A percentile compares a stretch with the other conserved stretches of the same genome.
Conservation (phyloP, 2,797 vertebrate species). For the Saxicola maurus region DNA sequence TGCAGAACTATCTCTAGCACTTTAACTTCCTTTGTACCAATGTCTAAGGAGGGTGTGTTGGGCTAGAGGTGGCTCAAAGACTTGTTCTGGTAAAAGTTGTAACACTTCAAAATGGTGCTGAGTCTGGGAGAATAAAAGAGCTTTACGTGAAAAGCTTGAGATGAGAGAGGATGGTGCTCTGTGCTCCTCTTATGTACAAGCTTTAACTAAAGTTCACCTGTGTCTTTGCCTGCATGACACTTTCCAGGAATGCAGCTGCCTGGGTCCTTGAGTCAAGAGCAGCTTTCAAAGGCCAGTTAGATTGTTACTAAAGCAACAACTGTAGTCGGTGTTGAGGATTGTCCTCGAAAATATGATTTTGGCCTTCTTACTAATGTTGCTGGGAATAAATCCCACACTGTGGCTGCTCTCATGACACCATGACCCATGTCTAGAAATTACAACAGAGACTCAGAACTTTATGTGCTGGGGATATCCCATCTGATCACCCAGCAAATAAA, state of each 20-base stretch:
- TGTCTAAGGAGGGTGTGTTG: neutral
- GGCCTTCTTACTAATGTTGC: neutral
- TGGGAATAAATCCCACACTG: neutral
- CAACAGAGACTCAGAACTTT: neutral
- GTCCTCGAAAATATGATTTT: neutral
- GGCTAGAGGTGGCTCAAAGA: neutral
- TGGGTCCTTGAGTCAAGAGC: neutral
- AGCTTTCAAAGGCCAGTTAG: neutral
- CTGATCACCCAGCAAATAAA: neutral
- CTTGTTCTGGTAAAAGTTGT: neutral
- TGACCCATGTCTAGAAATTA: neutral
- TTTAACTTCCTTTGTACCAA: neutral
- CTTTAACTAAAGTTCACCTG: neutral
- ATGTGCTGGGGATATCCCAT: neutral
- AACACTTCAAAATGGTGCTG: neutral
- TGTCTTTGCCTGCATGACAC: neutral
- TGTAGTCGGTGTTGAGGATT: neutral
- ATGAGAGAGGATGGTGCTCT: neutral
- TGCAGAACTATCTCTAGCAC: neutral
- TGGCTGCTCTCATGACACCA: neutral
- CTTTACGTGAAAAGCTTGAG: neutral
- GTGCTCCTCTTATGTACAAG: neutral
- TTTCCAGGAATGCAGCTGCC: neutral
- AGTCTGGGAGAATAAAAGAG: rapidly evolving
- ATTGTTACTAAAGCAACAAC: neutral